Evolutionary conservation across 2,797 vertebrate genomes (phyloP).

Genomic region (Propithecus deckenii): DNA sequence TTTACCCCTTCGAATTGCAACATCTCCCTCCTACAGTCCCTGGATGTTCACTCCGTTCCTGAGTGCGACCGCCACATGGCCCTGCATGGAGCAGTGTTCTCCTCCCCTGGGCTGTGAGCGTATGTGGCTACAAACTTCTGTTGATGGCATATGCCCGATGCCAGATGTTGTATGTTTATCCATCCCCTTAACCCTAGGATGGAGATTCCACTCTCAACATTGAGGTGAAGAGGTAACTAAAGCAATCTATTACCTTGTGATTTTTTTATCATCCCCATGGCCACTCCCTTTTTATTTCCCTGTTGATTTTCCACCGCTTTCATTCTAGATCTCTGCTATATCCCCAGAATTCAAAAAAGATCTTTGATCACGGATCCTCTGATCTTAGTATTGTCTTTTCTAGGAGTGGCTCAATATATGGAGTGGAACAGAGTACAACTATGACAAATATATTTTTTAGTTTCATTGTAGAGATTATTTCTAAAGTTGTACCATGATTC

Average conservation of each 20-base stretch:
- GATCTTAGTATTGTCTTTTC: background rate
- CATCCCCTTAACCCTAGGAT: background rate
- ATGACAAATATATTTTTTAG: too few species aligned
- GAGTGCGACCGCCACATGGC: accelerated
- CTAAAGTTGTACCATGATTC: background rate
- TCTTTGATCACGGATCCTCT: background rate
- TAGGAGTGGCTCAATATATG: background rate
- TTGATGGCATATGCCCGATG: background rate
- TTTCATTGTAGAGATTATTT: background rate
- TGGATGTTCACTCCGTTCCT: background rate
- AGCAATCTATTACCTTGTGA: background rate
- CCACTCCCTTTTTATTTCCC: background rate
- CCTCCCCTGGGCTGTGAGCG: background rate
- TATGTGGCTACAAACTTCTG: too few species aligned
- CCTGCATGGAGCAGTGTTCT: background rate
- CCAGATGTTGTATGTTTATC: background rate
- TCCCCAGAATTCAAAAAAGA: background rate
- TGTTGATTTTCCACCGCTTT: background rate
- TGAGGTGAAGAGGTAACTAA: background rate
- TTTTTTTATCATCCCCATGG: background rate
- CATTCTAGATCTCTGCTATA: background rate
- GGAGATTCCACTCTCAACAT: background rate
- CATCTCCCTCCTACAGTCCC: background rate
- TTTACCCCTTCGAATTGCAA: background rate
- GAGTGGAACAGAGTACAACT: background rate